Percentiles rank a stretch among this genome's conserved stretches.
Evolutionary conservation across 2,797 vertebrate species (phyloP).

Genomic region (Emys orbicularis): DNA sequence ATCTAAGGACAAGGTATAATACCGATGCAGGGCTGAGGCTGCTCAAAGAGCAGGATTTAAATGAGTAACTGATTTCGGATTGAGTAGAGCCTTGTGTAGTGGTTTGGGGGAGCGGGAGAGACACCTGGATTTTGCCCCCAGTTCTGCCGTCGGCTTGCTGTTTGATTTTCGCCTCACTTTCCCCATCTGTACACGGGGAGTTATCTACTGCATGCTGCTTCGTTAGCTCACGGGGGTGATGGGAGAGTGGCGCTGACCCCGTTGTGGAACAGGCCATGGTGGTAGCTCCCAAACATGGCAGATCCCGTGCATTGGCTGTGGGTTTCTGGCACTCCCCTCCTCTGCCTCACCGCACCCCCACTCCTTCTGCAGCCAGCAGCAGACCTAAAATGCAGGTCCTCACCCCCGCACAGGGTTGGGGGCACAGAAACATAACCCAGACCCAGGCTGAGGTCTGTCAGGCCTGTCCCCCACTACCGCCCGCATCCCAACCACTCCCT

Average conservation of each 20-base stretch:
- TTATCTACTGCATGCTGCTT: background rate
- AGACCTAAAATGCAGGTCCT: background rate
- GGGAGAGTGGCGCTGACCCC: accelerated
- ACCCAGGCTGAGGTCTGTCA: background rate
- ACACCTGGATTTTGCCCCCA: background rate
- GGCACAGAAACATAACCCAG: background rate
- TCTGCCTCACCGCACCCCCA: accelerated
- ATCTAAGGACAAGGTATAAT: background rate
- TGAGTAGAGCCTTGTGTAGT: background rate
- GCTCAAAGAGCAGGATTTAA: accelerated
- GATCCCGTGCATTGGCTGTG: background rate
- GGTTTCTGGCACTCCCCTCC: background rate
- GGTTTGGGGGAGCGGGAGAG: accelerated
- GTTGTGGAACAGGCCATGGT: accelerated
- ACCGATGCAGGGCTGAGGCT: background rate
- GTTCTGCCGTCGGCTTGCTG: background rate
- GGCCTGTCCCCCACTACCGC: background rate
- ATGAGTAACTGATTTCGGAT: accelerated
- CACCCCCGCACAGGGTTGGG: background rate
- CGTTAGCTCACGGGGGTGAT: background rate
- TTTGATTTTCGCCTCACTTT: background rate
- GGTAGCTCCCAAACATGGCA: background rate
- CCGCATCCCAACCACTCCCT: background rate
- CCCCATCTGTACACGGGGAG: accelerated
- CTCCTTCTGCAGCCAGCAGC: background rate